These are phyloP conservation scores for Drosophila austrosaltans DNA, from an alignment of 2,888 invertebrate genomes.

Conservation along the genomic window DNA sequence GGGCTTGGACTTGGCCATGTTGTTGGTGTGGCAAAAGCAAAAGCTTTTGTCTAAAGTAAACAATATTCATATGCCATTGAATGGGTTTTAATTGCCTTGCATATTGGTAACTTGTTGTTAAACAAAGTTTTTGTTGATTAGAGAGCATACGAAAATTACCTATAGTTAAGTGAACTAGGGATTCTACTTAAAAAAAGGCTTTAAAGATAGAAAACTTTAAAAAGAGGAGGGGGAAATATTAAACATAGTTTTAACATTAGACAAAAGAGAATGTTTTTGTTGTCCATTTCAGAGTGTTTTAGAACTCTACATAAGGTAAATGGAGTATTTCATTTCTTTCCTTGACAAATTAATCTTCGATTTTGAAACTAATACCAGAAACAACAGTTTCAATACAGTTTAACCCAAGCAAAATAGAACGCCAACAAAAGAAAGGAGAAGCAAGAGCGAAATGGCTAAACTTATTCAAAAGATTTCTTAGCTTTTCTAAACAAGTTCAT, in stretches of 20 bases:
- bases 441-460: too few species aligned
- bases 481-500: neutral
- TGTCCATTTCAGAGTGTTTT: too few species aligned
- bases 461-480: neutral
- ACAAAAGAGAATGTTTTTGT: too few species aligned
- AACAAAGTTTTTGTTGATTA: slow-evolving; percentile 12
- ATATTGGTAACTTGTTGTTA: slow-evolving; percentile 28
- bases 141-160: slow-evolving; percentile 9
- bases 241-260: too few species aligned
- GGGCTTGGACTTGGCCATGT: slow-evolving; percentile 19
- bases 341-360: too few species aligned
- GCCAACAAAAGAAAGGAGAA: too few species aligned
- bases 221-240: too few species aligned
- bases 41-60: slow-evolving; percentile 56
- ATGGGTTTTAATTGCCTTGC: slow-evolving; percentile 53
- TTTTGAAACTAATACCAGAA: too few species aligned
- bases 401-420: too few species aligned
- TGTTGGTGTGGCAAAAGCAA: slow-evolving; percentile 29
- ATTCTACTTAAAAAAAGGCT: neutral
- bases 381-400: too few species aligned
- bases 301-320: too few species aligned
- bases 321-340: too few species aligned
- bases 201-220: neutral
- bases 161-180: neutral
- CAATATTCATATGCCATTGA: slow-evolving; percentile 45